Evolutionary conservation across 2,888 invertebrate species (phyloP).

Genomic region (Coelinius sp.): DNA sequence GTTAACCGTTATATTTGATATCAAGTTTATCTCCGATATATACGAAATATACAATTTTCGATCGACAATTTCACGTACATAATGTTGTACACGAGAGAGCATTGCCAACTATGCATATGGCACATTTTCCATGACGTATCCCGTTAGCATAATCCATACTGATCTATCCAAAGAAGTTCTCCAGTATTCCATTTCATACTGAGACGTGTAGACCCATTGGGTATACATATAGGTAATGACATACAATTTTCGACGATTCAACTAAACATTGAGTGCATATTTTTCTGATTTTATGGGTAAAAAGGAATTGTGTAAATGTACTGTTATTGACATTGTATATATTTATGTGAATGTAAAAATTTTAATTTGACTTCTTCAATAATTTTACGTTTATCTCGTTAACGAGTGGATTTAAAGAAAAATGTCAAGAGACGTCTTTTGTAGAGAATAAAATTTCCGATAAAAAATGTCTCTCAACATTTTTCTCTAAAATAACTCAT

Average conservation of each 20-base stretch:
- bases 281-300: background rate
- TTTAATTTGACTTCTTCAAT: too few species aligned
- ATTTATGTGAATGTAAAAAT: too few species aligned
- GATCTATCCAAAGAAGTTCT: conserved; percentile 16
- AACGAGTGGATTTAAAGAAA: too few species aligned
- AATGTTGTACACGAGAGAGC: conserved; percentile 20
- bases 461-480: too few species aligned
- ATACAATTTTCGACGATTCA: background rate
- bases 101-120: conserved; percentile 28
- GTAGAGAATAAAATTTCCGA: too few species aligned
- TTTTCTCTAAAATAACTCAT: too few species aligned
- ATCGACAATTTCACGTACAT: conserved; percentile 3
- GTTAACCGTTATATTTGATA: conserved; percentile 22
- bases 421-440: too few species aligned
- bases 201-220: background rate
- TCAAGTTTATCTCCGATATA: background rate
- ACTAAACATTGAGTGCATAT: background rate
- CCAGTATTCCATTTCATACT: conserved; percentile 6
- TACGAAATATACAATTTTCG: conserved; percentile 4
- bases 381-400: too few species aligned
- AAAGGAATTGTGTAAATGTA: too few species aligned
- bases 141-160: conserved; percentile 41
- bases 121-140: conserved; percentile 36
- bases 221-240: conserved; percentile 8
- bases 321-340: too few species aligned